phyloP scores from a whole-genome alignment of 2,888 invertebrate genomes.

The Archaeoteleia sp. region DNA sequence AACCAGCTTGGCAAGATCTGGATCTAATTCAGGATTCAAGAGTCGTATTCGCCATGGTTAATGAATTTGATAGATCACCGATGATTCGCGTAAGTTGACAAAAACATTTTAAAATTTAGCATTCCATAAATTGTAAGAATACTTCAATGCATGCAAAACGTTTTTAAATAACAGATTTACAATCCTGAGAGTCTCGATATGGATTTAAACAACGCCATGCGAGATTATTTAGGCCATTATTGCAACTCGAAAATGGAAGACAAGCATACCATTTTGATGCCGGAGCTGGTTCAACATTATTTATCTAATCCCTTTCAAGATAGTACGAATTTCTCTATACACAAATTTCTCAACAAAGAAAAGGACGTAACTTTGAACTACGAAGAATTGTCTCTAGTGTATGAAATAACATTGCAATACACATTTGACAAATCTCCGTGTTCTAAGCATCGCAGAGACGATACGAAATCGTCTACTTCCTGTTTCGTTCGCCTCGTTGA shows the following conservation, averaged over 20 bases:
- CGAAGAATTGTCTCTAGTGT: slow-evolving; percentile 49
- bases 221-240: slow-evolving; percentile 61
- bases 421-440: slow-evolving; percentile 1
- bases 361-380: slow-evolving; percentile 39
- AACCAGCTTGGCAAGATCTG: too few relatives aligned
- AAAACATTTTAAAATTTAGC: too few relatives aligned
- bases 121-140: too few relatives aligned
- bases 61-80: too few relatives aligned
- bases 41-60: too few relatives aligned
- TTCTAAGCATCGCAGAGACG: slow-evolving; percentile 13
- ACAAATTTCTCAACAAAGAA: slow-evolving; percentile 46
- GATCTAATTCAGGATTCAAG: too few relatives aligned
- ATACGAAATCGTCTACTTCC: too few relatives aligned
- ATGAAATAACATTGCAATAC: slow-evolving; percentile 61
- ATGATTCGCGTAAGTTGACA: too few relatives aligned
- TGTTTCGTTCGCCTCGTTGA: slow-evolving; percentile 56
- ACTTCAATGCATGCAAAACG: too few relatives aligned
- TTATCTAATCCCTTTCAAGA: slow-evolving; percentile 52
- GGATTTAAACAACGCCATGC: slow-evolving; percentile 56
- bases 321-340: slow-evolving; percentile 34
- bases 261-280: slow-evolving; percentile 48
- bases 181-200: slow-evolving; percentile 61
- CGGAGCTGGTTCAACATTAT: slow-evolving; percentile 63
- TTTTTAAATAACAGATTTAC: slow-evolving; percentile 60
- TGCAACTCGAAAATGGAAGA: slow-evolving; percentile 15